Base-by-base conservation (phyloP, 2,888 invertebrate species). In the Dasysyrphus tricinctus region DNA sequence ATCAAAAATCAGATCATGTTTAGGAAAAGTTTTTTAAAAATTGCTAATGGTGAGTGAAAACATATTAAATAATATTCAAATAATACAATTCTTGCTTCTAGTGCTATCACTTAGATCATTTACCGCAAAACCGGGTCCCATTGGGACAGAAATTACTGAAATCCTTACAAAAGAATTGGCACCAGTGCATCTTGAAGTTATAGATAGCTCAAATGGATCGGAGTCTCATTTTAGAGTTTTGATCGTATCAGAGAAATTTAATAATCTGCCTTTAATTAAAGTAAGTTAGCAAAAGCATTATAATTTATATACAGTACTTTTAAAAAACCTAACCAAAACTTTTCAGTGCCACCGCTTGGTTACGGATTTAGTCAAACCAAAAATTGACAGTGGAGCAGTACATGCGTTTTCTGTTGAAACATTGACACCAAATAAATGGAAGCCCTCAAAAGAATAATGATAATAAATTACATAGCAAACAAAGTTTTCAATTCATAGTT, bases 161-260 rank as follows among this genome's bases (percentile, higher is more conserved):
- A 96, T 96, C 91, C 90, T 97, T 56, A 92, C 93, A 67, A 91
- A 93, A 0, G 91, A 93, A n/a, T 93, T 97, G 72, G 93, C 94
- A 90, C 95, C 98, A n/a, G 92, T 94, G 37, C 95, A 97, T 92
- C 92, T 98, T 88, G 96, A 98, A 90, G 94, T 98, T 5, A 95
- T 97, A 29, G 98, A 98, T 93, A 98, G 98, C 93, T 98, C 98
- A 0, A 95, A 96, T 89, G 96, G 96, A 24, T 94, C 98, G 0
- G 98, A 98, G 93, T 97, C 97, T 0, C 98, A 99, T 93, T 98
- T 99, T 91, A 97, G 98, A 94, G 97, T 98, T 59, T 94, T 98
- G 0, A 95, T 98, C 2, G 97, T 98, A 0, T 97, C 98, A 0
- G 95, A 96, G 1, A 94, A 95, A 90, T 98, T 98, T 92, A 94